Evolutionary conservation across 2,113 vertebrate species (phyloP).

Genomic region (Zeus faber): DNA sequence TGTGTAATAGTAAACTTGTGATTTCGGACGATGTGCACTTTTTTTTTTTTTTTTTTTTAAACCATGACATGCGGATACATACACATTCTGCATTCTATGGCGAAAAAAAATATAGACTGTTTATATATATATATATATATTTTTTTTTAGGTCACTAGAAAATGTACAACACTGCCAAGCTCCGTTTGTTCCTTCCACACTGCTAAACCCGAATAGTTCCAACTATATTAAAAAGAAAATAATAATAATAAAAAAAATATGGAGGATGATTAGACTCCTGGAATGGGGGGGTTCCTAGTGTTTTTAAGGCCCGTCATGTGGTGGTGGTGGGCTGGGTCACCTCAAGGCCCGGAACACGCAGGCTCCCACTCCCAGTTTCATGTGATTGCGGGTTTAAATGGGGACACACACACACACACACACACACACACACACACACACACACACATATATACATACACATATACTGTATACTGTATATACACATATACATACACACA

Average conservation of each 20-base stretch:
- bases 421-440: slow-evolving; percentile 33
- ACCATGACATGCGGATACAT: slow-evolving; percentile 31
- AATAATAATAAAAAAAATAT: background rate
- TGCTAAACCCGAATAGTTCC: slow-evolving; percentile 25
- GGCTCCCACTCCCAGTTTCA: slow-evolving; percentile 27
- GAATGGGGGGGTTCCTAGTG: too few species aligned
- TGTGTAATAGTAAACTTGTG: too few species aligned
- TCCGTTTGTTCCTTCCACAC: slow-evolving; percentile 6
- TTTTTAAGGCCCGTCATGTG: slow-evolving; percentile 59
- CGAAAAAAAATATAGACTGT: too few species aligned
- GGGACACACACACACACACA: slow-evolving; percentile 18
- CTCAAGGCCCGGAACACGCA: slow-evolving; percentile 48
- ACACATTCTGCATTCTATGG: slow-evolving; percentile 44
- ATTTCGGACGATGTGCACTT: too few species aligned
- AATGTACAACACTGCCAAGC: slow-evolving; percentile 1
- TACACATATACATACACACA: slow-evolving; percentile 11
- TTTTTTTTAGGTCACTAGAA: slow-evolving; percentile 41
- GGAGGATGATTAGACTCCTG: too few species aligned
- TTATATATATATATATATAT: too few species aligned
- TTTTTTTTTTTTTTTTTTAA: slow-evolving; percentile 15
- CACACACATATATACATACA: slow-evolving; percentile 26
- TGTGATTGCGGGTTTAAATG: too few species aligned
- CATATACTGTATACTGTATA: slow-evolving; percentile 47
- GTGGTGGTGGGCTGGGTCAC: slow-evolving; percentile 36
- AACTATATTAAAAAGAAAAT: slow-evolving; percentile 11